Conservation (phyloP, 2,888 invertebrate species). For the Lithophane semibrunnea region DNA sequence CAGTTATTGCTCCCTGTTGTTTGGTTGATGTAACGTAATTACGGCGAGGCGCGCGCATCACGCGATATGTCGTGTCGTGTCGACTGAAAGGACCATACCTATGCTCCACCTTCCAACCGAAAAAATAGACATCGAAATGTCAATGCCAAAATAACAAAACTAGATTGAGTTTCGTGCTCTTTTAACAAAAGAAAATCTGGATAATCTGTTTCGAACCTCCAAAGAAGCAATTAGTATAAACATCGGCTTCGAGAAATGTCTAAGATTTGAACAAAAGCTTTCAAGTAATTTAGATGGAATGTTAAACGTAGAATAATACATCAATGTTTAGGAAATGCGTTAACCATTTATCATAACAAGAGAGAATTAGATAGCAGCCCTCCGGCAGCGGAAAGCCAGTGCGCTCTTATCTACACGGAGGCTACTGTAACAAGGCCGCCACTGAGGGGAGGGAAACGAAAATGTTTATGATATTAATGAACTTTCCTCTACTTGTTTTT, state of each 20-base stretch:
- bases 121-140: slow-evolving; percentile 31
- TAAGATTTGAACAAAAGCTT: slow-evolving; percentile 51
- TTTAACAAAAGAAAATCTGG: slow-evolving; percentile 18
- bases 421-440: slow-evolving; percentile 74
- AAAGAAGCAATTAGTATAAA: slow-evolving; percentile 40
- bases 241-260: slow-evolving; percentile 41
- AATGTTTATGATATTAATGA: slow-evolving; percentile 81
- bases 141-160: slow-evolving; percentile 28
- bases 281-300: slow-evolving; percentile 61
- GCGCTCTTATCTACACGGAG: slow-evolving; percentile 74
- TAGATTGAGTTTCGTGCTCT: slow-evolving; percentile 14
- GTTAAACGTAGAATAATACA: slow-evolving; percentile 68
- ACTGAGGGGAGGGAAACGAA: slow-evolving; percentile 74
- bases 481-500: slow-evolving; percentile 78
- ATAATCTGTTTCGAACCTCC: slow-evolving; percentile 3
- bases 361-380: slow-evolving; percentile 70
- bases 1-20: slow-evolving; percentile 78
- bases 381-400: slow-evolving; percentile 68
- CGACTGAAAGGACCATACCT: slow-evolving; percentile 32
- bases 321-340: slow-evolving; percentile 67
- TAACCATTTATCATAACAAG: slow-evolving; percentile 73
- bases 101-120: slow-evolving; percentile 14
- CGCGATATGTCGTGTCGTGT: slow-evolving; percentile 76
- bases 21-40: slow-evolving; percentile 79
- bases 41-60: slow-evolving; percentile 72